Evolutionary conservation across 2,888 invertebrate species (phyloP).

Genomic region (Zygaena filipendulae): DNA sequence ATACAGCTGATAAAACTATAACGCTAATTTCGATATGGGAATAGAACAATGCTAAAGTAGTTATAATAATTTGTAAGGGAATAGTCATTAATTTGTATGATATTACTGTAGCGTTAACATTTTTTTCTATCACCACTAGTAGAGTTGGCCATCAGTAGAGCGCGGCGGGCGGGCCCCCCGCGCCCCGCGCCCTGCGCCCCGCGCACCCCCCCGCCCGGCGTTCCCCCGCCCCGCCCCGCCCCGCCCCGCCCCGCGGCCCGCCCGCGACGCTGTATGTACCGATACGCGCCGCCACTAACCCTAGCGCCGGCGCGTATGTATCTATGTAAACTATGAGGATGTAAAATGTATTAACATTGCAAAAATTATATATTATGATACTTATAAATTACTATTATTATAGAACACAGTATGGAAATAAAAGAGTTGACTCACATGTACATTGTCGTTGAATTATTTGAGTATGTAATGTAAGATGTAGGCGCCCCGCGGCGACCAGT

Average conservation of each 20-base stretch:
- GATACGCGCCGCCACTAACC: constrained; percentile 31
- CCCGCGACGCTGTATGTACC: constrained; percentile 42
- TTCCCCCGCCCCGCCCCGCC: too few species aligned
- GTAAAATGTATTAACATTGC: constrained; percentile 68
- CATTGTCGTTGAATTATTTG: constrained; percentile 44
- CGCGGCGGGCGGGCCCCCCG: constrained; percentile 23
- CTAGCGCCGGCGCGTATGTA: constrained; percentile 37
- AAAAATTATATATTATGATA: constrained; percentile 68
- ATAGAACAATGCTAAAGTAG: constrained; percentile 66
- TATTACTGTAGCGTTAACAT: constrained; percentile 64
- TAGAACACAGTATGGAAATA: constrained; percentile 67
- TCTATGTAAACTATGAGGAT: constrained; percentile 63
- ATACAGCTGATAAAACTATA: constrained; percentile 44
- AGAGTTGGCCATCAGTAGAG: constrained; percentile 34
- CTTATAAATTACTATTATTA: constrained; percentile 68
- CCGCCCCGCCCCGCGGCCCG: constrained; percentile 13
- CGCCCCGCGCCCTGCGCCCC: too few species aligned
- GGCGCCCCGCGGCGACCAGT: constrained; percentile 27
- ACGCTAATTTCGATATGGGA: constrained; percentile 53
- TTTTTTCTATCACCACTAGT: constrained; percentile 60
- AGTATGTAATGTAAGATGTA: constrained; percentile 42
- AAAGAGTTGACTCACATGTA: constrained; percentile 65
- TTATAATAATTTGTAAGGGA: constrained; percentile 67
- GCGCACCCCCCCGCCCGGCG: constrained; percentile 1
- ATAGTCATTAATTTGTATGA: constrained; percentile 70